Conservation (phyloP, 2,888 invertebrate genomes). For the Leptogaster cylindrica region DNA sequence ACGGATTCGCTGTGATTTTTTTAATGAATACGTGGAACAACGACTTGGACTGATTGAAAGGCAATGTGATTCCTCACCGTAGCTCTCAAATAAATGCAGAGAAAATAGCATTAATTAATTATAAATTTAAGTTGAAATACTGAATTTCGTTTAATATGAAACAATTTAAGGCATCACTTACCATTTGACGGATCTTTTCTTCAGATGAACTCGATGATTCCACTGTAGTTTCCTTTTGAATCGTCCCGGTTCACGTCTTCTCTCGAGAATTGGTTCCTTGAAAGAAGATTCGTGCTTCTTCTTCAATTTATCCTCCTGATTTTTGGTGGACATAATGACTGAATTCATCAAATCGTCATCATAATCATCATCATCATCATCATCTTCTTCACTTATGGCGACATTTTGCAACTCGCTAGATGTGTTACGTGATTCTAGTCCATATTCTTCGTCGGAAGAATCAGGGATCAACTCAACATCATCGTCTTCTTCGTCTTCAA, state of each 20-base stretch:
- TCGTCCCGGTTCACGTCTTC: not conserved
- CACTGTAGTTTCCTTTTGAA: conserved; percentile 7
- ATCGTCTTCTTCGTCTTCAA: conserved; percentile 11
- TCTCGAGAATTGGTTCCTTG: not conserved
- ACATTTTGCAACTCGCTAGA: not conserved
- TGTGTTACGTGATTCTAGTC: not conserved
- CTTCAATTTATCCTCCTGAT: not conserved
- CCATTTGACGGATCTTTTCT: conserved; percentile 41
- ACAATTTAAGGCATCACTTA: conserved; percentile 18
- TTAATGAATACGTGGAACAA: no score
- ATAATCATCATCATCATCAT: not conserved
- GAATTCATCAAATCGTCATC: conserved; percentile 9
- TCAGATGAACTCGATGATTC: conserved; percentile 27
- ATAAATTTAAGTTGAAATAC: no score
- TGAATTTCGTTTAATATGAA: no score
- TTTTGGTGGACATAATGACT: not conserved
- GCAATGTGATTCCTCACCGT: no score
- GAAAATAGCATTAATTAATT: no score
- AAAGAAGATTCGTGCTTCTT: no score
- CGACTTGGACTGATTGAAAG: no score
- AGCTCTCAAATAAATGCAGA: no score
- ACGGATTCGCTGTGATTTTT: no score
- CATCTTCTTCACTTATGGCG: conserved; percentile 6
- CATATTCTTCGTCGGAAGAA: conserved; percentile 6
- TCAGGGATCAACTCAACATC: conserved; percentile 9